phyloP scores from a whole-genome alignment of 2,113 vertebrate species.

The Istiophorus platypterus region DNA sequence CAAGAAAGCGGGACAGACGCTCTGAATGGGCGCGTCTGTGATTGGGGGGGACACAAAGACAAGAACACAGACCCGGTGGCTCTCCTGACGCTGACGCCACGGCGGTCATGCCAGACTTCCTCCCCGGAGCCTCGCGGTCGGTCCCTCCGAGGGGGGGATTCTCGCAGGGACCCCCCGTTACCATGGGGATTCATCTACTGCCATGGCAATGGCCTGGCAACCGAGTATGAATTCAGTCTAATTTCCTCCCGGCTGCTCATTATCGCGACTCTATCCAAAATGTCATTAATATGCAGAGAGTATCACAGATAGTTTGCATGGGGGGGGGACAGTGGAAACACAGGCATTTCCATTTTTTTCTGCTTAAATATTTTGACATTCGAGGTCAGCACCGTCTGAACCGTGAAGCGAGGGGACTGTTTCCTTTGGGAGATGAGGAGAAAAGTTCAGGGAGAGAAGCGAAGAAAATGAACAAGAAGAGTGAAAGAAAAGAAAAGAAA shows the following conservation, averaged over 20 bases:
- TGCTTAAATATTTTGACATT: not conserved
- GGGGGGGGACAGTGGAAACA: not conserved
- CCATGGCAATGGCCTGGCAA: constrained; percentile 49
- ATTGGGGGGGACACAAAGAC: not conserved
- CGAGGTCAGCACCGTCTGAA: not conserved
- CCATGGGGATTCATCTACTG: constrained; percentile 49
- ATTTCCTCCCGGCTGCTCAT: constrained; percentile 62
- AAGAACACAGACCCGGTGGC: constrained; percentile 2
- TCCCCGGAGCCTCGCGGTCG: constrained; percentile 10
- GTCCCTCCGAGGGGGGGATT: no score
- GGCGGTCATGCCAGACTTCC: not conserved
- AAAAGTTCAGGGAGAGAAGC: no score
- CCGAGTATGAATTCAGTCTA: constrained; percentile 35
- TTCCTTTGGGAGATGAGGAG: not conserved
- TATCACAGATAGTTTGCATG: constrained; percentile 9
- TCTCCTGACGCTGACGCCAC: not conserved
- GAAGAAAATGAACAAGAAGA: not conserved
- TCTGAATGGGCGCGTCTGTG: not conserved
- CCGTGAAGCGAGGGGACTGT: not conserved
- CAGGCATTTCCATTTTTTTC: not conserved
- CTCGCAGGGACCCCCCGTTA: no score
- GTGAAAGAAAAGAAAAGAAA: not conserved
- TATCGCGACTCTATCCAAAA: constrained; percentile 39
- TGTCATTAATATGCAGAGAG: constrained; percentile 52
- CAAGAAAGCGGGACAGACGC: not conserved